These are phyloP conservation scores for Lamellibrachia columna DNA, from an alignment of 2,888 invertebrate genomes.

Conservation along the genomic window DNA sequence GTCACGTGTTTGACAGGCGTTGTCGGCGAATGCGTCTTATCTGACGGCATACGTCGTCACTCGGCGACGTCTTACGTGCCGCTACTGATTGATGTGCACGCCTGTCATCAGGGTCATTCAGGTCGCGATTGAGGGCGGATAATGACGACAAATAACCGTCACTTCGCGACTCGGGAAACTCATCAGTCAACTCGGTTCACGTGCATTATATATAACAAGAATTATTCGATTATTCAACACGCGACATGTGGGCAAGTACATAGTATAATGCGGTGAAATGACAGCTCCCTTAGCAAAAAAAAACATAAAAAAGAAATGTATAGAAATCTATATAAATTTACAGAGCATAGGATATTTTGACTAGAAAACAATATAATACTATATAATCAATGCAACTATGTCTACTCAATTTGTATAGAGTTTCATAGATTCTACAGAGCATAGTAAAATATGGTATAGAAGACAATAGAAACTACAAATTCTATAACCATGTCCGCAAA, in stretches of 20 bases:
- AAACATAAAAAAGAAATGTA: too few species aligned
- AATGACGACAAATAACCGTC: not conserved
- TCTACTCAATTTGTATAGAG: too few species aligned
- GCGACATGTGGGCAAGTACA: not conserved
- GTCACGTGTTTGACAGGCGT: not conserved
- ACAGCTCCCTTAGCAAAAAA: too few species aligned
- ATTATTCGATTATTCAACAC: not conserved
- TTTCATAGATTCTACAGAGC: too few species aligned
- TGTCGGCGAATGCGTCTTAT: constrained; percentile 16
- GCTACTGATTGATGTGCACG: not conserved
- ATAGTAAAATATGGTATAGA: too few species aligned
- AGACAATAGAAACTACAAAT: too few species aligned
- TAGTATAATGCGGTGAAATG: too few species aligned
- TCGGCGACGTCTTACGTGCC: not conserved
- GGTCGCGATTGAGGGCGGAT: not conserved
- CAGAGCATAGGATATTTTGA: too few species aligned
- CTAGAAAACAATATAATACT: too few species aligned
- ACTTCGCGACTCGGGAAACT: not conserved
- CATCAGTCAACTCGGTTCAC: not conserved
- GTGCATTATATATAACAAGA: not conserved
- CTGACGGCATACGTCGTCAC: constrained; percentile 12
- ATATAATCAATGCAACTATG: too few species aligned
- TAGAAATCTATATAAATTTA: too few species aligned
- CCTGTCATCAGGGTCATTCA: not conserved
- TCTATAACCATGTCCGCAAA: too few species aligned